A percentile compares a stretch with the other conserved stretches of the same genome.
These are phyloP conservation scores for Erethizon dorsatum DNA, from an alignment of 2,797 vertebrate genomes.

Conservation along the genomic window DNA sequence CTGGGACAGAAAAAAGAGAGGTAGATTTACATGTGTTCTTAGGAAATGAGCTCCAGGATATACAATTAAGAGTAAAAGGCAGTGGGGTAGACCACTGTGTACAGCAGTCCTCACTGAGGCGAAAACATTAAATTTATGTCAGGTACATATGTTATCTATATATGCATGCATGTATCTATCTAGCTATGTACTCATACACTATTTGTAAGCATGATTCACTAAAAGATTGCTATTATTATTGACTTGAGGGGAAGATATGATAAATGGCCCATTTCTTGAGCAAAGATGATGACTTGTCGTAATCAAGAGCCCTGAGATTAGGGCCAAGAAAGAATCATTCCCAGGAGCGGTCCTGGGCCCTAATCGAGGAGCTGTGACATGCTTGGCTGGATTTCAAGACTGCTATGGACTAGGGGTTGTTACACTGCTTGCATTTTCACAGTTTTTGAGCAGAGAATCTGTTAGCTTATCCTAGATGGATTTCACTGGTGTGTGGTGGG, in stretches of 20 bases:
- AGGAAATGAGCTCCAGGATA: constrained; percentile 4
- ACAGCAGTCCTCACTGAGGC: not conserved
- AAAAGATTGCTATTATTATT: not conserved
- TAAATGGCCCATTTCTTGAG: constrained; percentile 6
- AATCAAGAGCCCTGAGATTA: not conserved
- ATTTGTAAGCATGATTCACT: constrained; percentile 36
- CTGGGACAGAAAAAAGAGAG: not conserved
- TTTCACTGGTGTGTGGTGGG: not conserved
- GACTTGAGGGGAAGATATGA: not conserved
- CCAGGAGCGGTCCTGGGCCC: not conserved
- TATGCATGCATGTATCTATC: not conserved
- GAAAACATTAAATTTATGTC: not conserved
- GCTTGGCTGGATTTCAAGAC: constrained; percentile 51
- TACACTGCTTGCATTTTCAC: not conserved
- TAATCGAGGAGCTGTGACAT: not conserved
- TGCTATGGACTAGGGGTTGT: not conserved
- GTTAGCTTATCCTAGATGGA: not conserved
- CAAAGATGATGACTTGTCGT: not conserved
- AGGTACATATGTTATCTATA: not conserved
- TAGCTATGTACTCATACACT: not conserved
- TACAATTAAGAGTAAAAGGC: constrained; percentile 28
- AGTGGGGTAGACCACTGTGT: not conserved
- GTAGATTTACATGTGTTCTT: not conserved
- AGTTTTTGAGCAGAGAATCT: not conserved
- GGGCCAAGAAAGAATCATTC: not conserved